Conservation (phyloP, 30 jellyfish, hydroid and myxozoan species). For the Nemopilema nomurai region DNA sequence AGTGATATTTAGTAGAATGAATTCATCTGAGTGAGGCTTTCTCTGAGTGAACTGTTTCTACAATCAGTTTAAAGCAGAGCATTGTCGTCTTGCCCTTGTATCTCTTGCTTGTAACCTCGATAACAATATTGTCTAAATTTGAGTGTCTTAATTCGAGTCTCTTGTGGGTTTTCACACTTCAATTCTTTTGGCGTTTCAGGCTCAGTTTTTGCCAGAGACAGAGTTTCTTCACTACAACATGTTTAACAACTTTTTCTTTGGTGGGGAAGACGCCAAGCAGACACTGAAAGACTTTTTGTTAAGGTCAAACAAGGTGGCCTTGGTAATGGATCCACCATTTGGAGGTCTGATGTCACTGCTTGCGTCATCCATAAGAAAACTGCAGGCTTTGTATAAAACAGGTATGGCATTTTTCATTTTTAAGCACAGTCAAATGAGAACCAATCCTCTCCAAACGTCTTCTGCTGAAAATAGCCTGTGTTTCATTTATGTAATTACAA, state of each 20-base stretch:
- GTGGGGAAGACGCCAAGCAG: conserved; percentile 47
- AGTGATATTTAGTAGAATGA: conserved; percentile 19
- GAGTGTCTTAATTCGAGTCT: no score
- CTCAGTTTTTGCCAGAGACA: conserved; percentile 61
- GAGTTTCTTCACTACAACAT: conserved; percentile 79
- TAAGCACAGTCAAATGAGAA: no score
- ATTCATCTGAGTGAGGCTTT: neutral
- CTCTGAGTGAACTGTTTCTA: conserved; percentile 1
- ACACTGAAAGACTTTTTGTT: conserved; percentile 27
- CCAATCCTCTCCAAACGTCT: no score
- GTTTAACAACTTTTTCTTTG: conserved; percentile 88
- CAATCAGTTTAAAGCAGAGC: no score
- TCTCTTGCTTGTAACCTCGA: no score
- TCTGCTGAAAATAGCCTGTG: no score
- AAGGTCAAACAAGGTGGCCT: conserved; percentile 36
- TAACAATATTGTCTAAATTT: no score
- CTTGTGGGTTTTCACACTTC: no score
- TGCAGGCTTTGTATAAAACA: conserved; percentile 1
- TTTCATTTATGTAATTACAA: no score
- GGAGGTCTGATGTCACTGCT: conserved; percentile 89
- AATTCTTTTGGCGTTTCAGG: conserved; percentile 22
- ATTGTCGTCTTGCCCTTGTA: no score
- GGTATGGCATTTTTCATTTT: conserved; percentile 11
- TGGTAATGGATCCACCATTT: conserved; percentile 98
- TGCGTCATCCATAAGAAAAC: conserved; percentile 49